Evolutionary conservation across 2,113 vertebrate species (phyloP).

Genomic region (Chionis minor): DNA sequence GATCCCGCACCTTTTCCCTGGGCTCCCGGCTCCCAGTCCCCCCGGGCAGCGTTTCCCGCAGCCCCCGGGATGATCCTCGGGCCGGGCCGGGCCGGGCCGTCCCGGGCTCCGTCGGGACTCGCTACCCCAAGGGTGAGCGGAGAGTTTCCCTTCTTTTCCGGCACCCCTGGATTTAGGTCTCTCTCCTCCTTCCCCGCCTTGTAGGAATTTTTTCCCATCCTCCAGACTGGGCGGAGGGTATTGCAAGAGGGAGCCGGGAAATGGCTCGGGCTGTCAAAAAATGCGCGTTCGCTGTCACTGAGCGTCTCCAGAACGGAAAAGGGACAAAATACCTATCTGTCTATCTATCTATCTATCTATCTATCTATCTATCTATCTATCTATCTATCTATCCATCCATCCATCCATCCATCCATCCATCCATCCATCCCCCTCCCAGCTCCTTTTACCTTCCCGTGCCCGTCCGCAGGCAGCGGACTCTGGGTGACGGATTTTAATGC

Average conservation of each 20-base stretch:
- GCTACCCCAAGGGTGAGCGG: neutral
- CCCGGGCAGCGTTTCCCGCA: neutral
- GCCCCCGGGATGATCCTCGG: neutral
- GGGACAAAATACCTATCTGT: neutral
- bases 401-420: neutral
- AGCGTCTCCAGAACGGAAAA: neutral
- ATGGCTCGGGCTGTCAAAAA: neutral
- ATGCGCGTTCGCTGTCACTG: accelerated
- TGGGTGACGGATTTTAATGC: conserved; percentile 26
- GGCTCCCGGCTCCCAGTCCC: neutral
- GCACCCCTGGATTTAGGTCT: neutral
- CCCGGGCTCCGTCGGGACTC: neutral
- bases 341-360: neutral
- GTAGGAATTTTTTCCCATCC: neutral
- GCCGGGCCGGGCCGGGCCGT: neutral
- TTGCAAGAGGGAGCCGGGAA: neutral
- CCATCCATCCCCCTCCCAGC: no score
- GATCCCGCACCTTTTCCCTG: neutral
- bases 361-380: neutral
- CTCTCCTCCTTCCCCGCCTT: neutral
- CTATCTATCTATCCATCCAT: accelerated
- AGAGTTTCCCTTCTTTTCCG: neutral
- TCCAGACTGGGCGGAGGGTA: accelerated
- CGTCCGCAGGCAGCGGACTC: neutral
- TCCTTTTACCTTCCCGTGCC: neutral